Evolutionary conservation across 1,140 invertebrate species (phyloP), one percentile per base, ranked within the genome.

Genomic region (Drosophila teissieri): DNA sequence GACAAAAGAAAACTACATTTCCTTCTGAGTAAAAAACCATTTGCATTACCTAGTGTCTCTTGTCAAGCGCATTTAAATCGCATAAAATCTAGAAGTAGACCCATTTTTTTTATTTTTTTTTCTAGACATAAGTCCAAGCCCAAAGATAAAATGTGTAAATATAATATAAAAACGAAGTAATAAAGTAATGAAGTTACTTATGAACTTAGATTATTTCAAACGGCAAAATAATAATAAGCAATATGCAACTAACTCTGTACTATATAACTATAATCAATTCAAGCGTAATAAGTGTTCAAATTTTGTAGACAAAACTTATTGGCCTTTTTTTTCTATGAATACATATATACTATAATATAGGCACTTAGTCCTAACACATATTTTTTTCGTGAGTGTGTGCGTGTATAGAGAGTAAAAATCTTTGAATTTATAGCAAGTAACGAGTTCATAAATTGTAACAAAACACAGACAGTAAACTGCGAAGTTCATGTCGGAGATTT

Each of bases 341-440:
- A 67, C 39, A 65, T 45, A 75, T 51, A 61, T 57, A 63, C 56
- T 56, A 37, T 57, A 63, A 62, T 56, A 37, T 74, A 74, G 24
- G 54, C 49, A 60, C 56, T 70, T 81, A 86, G 82, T 64, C 55
- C 61, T 86, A 85, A 53, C 49, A 31, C 49, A 69, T 46, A 58
- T 52, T 77, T 65, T 45, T 70, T 73, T 75, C 64, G 40, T 51
- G 31, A 8, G 65, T 40, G 67, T 55, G 63, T 78, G 69, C 68
- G 78, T 85, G 69, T 78, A 63, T 86, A 86, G 78, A 62, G 42
- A 78, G 52, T 27, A 61, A 64, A 74, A 68, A 78, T 86, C 82
- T 86, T 85, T 86, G 82, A 86, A 86, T 86, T 86, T 86, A 86
- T 86, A 86, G 82, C 49, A 48, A 53, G 82, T 86, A 86, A 86